Conservation (phyloP, 2,113 vertebrate genomes). For the Myocastor coypus region DNA sequence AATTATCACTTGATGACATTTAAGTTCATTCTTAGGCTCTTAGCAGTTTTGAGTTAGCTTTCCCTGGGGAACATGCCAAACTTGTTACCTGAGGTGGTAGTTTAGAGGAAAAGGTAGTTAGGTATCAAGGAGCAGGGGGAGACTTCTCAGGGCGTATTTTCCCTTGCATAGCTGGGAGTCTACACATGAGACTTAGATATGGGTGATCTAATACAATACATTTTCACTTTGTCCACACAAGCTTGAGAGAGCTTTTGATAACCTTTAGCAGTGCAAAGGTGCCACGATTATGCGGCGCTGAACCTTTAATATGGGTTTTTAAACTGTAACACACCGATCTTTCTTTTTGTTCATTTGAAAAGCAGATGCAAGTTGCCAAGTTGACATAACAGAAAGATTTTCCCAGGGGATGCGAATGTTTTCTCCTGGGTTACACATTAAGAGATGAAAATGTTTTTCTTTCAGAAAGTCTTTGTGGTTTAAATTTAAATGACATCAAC, state of each 20-base stretch:
- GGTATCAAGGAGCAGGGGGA: not conserved
- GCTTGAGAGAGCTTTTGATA: not conserved
- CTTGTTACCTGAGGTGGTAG: not conserved
- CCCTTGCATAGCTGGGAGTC: not conserved
- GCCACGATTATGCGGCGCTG: not conserved
- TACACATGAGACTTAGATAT: not conserved
- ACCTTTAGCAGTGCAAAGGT: not conserved
- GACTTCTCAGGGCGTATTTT: not conserved
- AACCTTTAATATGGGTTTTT: conserved; percentile 52
- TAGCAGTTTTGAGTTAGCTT: not conserved
- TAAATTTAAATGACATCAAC: conserved; percentile 67
- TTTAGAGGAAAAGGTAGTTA: not conserved
- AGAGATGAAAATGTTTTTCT: conserved; percentile 61
- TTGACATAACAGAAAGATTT: conserved; percentile 27
- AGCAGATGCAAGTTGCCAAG: conserved; percentile 52
- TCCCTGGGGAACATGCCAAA: not conserved
- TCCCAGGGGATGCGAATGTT: conserved; percentile 36
- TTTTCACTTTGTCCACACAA: not conserved
- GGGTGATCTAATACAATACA: not conserved
- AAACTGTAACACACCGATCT: not conserved
- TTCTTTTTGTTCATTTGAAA: conserved; percentile 44
- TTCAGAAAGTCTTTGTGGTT: conserved; percentile 66
- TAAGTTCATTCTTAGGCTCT: not conserved
- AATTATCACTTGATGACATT: not conserved
- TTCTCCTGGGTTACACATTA: conserved; percentile 35